Conservation (phyloP, 2,113 vertebrate genomes). For the Phocoena phocoena region DNA sequence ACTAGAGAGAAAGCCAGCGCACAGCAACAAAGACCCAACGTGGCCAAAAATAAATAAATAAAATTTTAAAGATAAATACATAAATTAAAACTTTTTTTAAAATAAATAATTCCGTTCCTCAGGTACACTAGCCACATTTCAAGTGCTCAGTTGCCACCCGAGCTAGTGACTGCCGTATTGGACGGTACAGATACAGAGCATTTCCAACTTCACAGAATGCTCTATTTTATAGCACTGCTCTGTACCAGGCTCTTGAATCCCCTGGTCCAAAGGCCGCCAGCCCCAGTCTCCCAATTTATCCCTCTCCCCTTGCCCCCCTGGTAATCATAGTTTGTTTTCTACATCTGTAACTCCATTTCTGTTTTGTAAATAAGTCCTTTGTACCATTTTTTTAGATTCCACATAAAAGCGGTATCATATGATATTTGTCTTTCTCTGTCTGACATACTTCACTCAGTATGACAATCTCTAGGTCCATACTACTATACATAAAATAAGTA, state of each 20-base stretch:
- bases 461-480: background rate
- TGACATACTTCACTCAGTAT: background rate
- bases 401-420: no score
- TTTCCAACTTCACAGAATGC: background rate
- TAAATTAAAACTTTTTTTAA: background rate
- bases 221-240: background rate
- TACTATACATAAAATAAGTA: no score
- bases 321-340: background rate
- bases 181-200: background rate
- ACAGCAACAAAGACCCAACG: no score
- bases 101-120: constrained; percentile 14
- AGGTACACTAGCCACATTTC: background rate
- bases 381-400: background rate
- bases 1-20: no score
- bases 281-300: background rate
- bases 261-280: background rate
- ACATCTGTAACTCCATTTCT: background rate
- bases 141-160: background rate
- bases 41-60: no score
- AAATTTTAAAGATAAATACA: no score
- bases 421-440: background rate
- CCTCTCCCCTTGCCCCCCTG: background rate
- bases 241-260: background rate
- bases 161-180: background rate
- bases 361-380: background rate